Evolutionary conservation across 2,113 vertebrate genomes (phyloP).

Genomic region (Candoia aspera): DNA sequence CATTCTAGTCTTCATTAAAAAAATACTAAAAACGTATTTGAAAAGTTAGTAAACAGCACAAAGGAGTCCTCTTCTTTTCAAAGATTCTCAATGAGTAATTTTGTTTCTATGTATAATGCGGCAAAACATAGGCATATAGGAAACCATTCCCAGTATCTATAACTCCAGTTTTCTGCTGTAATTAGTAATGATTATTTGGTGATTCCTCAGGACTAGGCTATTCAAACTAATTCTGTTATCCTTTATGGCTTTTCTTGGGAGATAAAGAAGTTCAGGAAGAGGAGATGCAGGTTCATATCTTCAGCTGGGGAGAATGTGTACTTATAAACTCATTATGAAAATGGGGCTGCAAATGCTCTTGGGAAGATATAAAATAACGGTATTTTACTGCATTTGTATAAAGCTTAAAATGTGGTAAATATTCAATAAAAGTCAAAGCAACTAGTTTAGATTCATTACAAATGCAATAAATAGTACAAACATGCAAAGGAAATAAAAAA

Average conservation of each 20-base stretch:
- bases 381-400: not conserved
- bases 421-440: not conserved
- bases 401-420: not conserved
- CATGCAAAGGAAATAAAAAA: not conserved
- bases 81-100: not conserved
- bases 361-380: not conserved
- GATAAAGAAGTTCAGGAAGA: not conserved
- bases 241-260: not conserved
- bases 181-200: not conserved
- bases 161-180: not conserved
- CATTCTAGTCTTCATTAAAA: not conserved
- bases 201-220: not conserved
- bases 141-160: not conserved
- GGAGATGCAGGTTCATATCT: not conserved
- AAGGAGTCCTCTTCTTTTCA: not conserved
- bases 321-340: slow-evolving; percentile 2
- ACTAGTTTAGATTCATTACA: not conserved
- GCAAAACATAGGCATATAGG: not conserved
- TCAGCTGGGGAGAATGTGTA: not conserved
- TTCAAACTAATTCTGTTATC: not conserved
- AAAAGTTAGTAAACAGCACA: not conserved
- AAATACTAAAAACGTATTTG: not conserved
- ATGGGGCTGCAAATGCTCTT: not conserved
- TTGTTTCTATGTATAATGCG: not conserved
- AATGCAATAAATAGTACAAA: not conserved